phyloP scores from a whole-genome alignment of 2,113 vertebrate genomes.

The Hipposideros armiger region DNA sequence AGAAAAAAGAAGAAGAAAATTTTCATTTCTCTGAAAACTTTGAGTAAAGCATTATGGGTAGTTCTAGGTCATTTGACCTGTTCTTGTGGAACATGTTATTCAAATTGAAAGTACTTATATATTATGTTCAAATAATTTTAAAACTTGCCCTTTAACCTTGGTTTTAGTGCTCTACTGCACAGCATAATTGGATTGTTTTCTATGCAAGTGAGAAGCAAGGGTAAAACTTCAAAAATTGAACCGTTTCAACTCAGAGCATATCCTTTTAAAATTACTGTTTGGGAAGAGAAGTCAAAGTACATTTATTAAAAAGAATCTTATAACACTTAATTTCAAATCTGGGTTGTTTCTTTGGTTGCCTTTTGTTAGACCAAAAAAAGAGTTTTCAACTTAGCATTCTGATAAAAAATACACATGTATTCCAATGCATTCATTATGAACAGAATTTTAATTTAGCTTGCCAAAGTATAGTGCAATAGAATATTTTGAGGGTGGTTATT shows the following conservation, averaged over 20 bases:
- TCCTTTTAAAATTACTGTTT: conserved; percentile 39
- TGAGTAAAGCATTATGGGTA: background rate
- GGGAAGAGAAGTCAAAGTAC: background rate
- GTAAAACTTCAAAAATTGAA: conserved; percentile 12
- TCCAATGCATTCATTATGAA: background rate
- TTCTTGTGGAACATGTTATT: background rate
- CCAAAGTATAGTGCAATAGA: background rate
- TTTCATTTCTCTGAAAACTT: background rate
- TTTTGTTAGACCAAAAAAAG: background rate
- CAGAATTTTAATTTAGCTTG: background rate
- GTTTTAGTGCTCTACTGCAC: background rate
- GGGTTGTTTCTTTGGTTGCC: background rate
- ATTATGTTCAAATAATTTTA: background rate
- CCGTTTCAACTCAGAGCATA: background rate
- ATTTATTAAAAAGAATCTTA: background rate
- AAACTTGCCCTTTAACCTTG: background rate
- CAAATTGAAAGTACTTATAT: background rate
- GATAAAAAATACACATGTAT: background rate
- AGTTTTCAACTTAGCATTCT: background rate
- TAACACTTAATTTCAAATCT: conserved; percentile 37
- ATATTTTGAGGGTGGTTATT: background rate
- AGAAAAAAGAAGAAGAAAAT: background rate
- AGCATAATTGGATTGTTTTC: background rate
- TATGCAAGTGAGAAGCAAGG: background rate
- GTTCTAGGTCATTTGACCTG: background rate